Base-by-base conservation (phyloP, 1,140 invertebrate genomes). In the Leptestheria dahalacensis region DNA sequence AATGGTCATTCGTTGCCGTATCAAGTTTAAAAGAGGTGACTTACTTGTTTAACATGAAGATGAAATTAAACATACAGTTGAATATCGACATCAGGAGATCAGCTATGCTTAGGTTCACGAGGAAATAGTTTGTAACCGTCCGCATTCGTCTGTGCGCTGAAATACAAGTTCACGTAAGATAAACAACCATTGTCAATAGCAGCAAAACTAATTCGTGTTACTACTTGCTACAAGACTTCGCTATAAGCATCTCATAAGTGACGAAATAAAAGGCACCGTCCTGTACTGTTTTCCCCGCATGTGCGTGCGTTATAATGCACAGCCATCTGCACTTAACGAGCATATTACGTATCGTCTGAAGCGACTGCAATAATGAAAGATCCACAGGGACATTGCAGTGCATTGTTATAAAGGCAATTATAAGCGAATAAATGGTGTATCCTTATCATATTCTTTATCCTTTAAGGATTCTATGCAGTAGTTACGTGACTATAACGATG, bases 81-180 rank as follows among this genome's bases (percentile, higher is more conserved):
- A 78, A 66, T 11, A 71, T 64, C 0, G 75, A 68, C 64, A 75
- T 71, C 33, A 75, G 59, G 0, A 77, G 66, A 64, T 78, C 75
- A n/a, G 73, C 74, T 15, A 77, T 71, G 56, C 75, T 77, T 4
- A 81, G 64, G 60, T 77, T 77, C 3, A 74, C 65, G 20, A 77
- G 68, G 64, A 77, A 76, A 61, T 72, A 74, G 64, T 75, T 77
- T n/a, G 75, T 77, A 9, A 77, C 74, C 0, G 73, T 73, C n/a
- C 73, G 61, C 74, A 75, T 74, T 46, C 72, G 61, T 33, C 73
- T 69, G 64, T 75, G 74, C 53, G 75, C 76, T 73, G 68, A 18
- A 55, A 61, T n/a, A n/a, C 49, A 47, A 56, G 48, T 59, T 58
- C n/a, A 28, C n/a, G 25, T 15, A 58, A 48, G 6, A 15, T 15